Evolutionary conservation across 35 echinoderm and acorn worm species (phyloP), one percentile per base, ranked within the genome.

Genomic region (Ophiothrix spiculata): DNA sequence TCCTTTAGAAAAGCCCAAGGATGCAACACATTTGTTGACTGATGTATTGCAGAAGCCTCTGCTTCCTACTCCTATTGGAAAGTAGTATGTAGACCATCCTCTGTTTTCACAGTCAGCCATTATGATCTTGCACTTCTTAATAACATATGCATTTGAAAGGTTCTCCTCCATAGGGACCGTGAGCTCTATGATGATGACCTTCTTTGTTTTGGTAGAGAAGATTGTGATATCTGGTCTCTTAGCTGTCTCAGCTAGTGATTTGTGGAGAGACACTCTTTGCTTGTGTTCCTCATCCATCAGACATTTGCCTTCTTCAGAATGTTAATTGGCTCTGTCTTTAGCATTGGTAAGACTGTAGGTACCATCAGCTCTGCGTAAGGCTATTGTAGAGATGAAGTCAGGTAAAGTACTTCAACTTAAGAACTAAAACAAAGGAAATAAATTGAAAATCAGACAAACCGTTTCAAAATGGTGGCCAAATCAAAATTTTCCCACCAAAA

Each of bases 61-160:
- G 60, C 60, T 69, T n/a, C 29, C 60, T 69, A 69, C 60, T 69
- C 29, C 60, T 69, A 69, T 69, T 69, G 60, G 60, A 69, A 69
- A 69, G 60, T 69, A 69, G 60, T 69, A n/a, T 25, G 17, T 69
- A 69, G 60, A 69, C 8, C 60, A 69, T 69, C 60, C 6, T 69
- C 6, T 69, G 60, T 25, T 69, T 25, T 69, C 29, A 28, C 60
- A 69, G 10, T 69, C 8, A 21, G 21, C 21, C 45, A n/a, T n/a
- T n/a, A n/a, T n/a, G 45, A 21, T 25, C 29, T 69, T 69, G 60
- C 60, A 69, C n/a, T 12, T 25, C 60, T 25, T 69, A 25, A 15
- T 25, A 69, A 28, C 8, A 25, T 69, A 69, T 69, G 60, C 60
- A 69, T 12, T 69, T 4, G 4, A 25, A 25, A 69, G 60, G 23